Base-by-base conservation (phyloP, 2,888 invertebrate genomes). In the Drosophila barbarae region DNA sequence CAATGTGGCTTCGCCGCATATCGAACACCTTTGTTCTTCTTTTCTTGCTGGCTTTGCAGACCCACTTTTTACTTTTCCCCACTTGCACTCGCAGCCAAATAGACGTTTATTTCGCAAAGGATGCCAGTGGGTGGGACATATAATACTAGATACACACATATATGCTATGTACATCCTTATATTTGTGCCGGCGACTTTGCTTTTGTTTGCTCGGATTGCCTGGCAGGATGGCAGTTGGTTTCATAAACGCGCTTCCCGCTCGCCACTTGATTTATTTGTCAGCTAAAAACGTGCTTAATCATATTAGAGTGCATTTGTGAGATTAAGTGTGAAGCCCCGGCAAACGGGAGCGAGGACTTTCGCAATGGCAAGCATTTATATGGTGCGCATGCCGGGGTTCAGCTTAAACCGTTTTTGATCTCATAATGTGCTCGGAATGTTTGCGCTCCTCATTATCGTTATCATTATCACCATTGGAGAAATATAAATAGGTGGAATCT, bases 281-380 rank as follows among this genome's bases (percentile, higher is more conserved):
- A 77, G 86, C 80, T 84, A 78, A 77, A 83, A 85, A 86, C 85
- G 85, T 86, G 86, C 85, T 86, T 86, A 83, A 85, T 85, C 85
- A 85, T 85, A 86, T 86, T 78, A 86, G 78, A 85, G 84, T 86
- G 86, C 83, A 82, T 83, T 83, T 84, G 66, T 82, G 77, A 84
- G 79, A 79, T 79, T 79, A 84, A 84, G 72, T 76, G 61, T 64
- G 52, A 71, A 72, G 56, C 46, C 32, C 46, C 46, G 46, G 64
- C 52, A 52, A 65, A 55, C 41, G 46, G 50, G 30, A 46, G 47
- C 35, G 47, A 67, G 58, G 63, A 59, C 44, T 36, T 44, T 51
- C 58, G 21, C 47, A 52, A 38, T 46, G 35, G 35, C 15, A 35
- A 61, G 50, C 49, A 56, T 55, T 67, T 49, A 56, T 49, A 34